Base-by-base conservation (phyloP, 1,140 invertebrate species). In the Drosophila paulistorum region DNA sequence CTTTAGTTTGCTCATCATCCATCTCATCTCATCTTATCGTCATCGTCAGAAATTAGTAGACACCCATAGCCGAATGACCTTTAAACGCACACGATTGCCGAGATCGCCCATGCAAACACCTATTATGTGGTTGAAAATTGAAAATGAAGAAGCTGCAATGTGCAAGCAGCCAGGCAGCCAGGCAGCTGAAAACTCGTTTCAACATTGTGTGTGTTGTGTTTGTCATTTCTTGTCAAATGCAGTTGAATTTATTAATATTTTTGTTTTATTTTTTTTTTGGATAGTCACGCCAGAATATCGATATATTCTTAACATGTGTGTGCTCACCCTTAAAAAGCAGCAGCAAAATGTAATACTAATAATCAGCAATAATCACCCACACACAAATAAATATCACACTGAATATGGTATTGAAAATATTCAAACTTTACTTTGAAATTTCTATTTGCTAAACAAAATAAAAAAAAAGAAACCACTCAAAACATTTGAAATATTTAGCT, bases 21-120 rank as follows among this genome's bases (percentile, higher is more conserved):
- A 30, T 30, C 7, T 37, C 35, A 37, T 37, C 35, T 37, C 35
- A 39, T 13, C 10, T 39, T 26, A 57, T 20, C 41, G 41, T 57
- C 74, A 68, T 67, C 62, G 61, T 51, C 54, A 23, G 7, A 51
- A 51, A 51, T 51, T 23, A 51, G 45, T 51, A 51, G 72, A 63
- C 72, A 77, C 76, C 79, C 51, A 70, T 79, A 74, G 67, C 77
- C 67, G 68, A 77, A 80, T 90, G 86, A 90, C 86, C 86, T 90
- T 90, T 90, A 90, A 85, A 90, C 86, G 74, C 81, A 90, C 75
- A 81, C 45, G 45, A 51, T 51, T 51, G 17, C 45, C 17, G 45
- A 51, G 45, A 51, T 51, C 45, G 17, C 45, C 45, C 45, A 51
- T 51, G 20, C 45, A 51, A 23, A 23, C 45, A 51, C 45, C 45